Evolutionary conservation across 2,888 invertebrate genomes (phyloP).

Genomic region (Lydus trimaculatus): DNA sequence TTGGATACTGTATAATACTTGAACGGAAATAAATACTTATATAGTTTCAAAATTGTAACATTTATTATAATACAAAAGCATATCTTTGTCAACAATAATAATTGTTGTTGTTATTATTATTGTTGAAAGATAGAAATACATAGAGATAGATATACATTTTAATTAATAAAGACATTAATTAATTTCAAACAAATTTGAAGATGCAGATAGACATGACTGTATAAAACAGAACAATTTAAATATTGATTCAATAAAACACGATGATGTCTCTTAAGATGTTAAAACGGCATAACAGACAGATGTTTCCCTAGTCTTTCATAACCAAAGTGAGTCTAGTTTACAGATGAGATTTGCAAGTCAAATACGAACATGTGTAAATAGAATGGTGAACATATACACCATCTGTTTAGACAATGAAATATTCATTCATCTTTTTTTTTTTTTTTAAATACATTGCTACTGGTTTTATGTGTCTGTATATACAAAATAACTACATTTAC

Average conservation of each 20-base stretch:
- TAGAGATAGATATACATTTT: neutral
- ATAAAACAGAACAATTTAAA: neutral
- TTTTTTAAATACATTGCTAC: neutral
- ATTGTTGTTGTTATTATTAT: too few relatives aligned
- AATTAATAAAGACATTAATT: neutral
- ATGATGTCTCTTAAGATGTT: neutral
- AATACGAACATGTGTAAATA: conserved; percentile 19
- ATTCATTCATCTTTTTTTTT: conserved; percentile 10
- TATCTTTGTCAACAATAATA: neutral
- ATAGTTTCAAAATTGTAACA: neutral
- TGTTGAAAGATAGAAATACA: neutral
- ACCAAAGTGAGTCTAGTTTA: conserved; percentile 8
- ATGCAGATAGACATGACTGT: neutral
- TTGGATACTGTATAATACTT: neutral
- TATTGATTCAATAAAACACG: neutral
- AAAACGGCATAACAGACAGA: conserved; percentile 6
- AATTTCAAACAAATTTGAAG: neutral
- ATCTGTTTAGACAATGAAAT: conserved; percentile 15
- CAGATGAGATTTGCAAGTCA: conserved; percentile 15
- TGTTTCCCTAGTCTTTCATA: conserved; percentile 11
- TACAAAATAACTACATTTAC: neutral
- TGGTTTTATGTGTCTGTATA: neutral
- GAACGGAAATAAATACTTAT: neutral
- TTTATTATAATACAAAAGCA: neutral
- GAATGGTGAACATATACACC: conserved; percentile 7